Evolutionary conservation across 2,888 invertebrate species (phyloP).

Genomic region (Willowsia nigromaculata): DNA sequence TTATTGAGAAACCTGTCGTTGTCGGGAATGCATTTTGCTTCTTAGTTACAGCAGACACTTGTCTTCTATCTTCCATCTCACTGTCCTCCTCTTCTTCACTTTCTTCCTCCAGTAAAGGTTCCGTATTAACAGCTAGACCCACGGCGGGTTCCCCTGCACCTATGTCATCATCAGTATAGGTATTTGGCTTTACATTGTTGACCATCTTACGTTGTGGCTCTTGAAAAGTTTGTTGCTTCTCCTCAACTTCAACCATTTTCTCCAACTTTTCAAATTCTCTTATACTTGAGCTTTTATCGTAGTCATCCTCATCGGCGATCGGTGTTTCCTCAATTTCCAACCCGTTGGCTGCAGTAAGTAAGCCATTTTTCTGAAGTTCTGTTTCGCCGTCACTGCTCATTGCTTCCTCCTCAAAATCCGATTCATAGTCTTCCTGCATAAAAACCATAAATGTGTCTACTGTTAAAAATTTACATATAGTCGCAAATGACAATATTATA

Average conservation of each 20-base stretch:
- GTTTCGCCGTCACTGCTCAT: slow-evolving; percentile 4
- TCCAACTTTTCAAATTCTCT: slow-evolving; percentile 66
- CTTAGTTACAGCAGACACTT: neutral
- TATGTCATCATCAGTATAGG: neutral
- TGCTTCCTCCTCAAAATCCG: slow-evolving; percentile 67
- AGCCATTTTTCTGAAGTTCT: neutral
- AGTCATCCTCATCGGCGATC: slow-evolving; percentile 8
- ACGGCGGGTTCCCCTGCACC: slow-evolving; percentile 41
- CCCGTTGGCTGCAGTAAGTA: neutral
- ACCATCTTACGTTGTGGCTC: neutral
- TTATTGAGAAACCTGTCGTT: slow-evolving; percentile 50
- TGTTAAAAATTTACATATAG: neutral
- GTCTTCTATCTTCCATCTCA: neutral
- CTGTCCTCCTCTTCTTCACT: slow-evolving; percentile 37
- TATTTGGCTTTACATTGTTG: neutral
- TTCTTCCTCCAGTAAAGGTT: neutral
- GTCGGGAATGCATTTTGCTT: slow-evolving; percentile 47
- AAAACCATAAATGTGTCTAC: neutral
- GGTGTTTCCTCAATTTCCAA: slow-evolving; percentile 2
- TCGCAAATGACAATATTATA: neutral
- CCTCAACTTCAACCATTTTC: slow-evolving; percentile 53
- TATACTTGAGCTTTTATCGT: slow-evolving; percentile 56
- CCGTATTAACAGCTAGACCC: neutral
- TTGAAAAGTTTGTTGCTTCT: neutral
- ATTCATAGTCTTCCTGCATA: slow-evolving; percentile 66